Evolutionary conservation across 2,888 invertebrate species (phyloP).

Genomic region (Phengaris alcon): DNA sequence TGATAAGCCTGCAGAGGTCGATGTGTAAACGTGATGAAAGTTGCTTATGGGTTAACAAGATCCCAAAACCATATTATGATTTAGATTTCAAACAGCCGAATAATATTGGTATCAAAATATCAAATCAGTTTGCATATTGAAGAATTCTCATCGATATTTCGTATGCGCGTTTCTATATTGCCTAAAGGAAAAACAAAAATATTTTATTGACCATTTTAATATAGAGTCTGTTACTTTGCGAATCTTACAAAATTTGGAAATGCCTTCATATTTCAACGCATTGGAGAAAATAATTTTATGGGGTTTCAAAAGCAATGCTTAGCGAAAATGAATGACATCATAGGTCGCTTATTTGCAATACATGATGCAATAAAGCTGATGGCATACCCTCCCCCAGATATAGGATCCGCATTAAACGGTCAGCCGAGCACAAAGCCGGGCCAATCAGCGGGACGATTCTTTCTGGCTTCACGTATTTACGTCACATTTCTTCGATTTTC

Average conservation of each 20-base stretch:
- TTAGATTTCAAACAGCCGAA: background rate
- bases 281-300: slow-evolving; percentile 9
- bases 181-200: slow-evolving; percentile 13
- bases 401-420: slow-evolving; percentile 73
- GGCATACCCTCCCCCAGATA: slow-evolving; percentile 59
- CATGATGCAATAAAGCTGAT: slow-evolving; percentile 59
- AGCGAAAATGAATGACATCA: slow-evolving; percentile 11
- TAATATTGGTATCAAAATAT: slow-evolving; percentile 4
- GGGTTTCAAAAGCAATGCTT: background rate
- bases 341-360: slow-evolving; percentile 34
- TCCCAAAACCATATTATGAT: slow-evolving; percentile 10
- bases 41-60: slow-evolving; percentile 5
- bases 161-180: slow-evolving; percentile 11
- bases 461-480: slow-evolving; percentile 71
- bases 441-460: slow-evolving; percentile 73
- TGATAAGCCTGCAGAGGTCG: background rate
- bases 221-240: background rate
- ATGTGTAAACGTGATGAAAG: slow-evolving; percentile 9
- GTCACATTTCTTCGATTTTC: slow-evolving; percentile 79
- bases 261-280: background rate
- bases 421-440: slow-evolving; percentile 68
- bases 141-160: slow-evolving; percentile 9
- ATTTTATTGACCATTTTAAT: slow-evolving; percentile 2
- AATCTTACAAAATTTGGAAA: background rate
- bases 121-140: slow-evolving; percentile 23